These are phyloP conservation scores for Pogonus chalceus DNA, from an alignment of 1,140 invertebrate genomes.

Conservation along the genomic window DNA sequence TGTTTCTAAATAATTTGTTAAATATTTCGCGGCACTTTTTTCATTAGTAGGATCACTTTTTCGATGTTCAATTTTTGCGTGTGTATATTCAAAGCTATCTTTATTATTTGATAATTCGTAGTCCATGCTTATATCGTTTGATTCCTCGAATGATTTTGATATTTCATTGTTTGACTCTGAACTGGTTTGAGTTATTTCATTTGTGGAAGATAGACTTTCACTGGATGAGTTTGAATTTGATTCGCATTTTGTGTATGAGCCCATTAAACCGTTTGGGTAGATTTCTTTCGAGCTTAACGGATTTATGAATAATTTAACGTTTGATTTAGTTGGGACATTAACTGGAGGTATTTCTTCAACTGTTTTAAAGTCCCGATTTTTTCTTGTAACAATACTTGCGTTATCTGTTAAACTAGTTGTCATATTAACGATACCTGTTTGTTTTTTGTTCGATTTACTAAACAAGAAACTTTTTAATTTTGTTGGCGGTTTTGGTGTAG, in stretches of 20 bases:
- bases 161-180: conserved; percentile 13
- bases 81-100: not conserved
- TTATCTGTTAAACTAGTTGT: conserved; percentile 30
- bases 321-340: conserved; percentile 24
- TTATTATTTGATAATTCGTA: not conserved
- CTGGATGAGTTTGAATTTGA: conserved; percentile 24
- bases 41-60: conserved; percentile 18
- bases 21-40: conserved; percentile 9
- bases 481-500: conserved; percentile 28
- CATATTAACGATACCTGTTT: conserved; percentile 25
- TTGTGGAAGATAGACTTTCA: conserved; percentile 29
- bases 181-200: conserved; percentile 21
- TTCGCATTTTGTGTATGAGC: conserved; percentile 29
- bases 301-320: conserved; percentile 43
- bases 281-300: conserved; percentile 37
- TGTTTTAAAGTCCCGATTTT: conserved; percentile 31
- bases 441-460: conserved; percentile 28
- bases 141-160: conserved; percentile 2
- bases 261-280: conserved; percentile 29
- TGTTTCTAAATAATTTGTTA: not conserved
- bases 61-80: conserved; percentile 11
- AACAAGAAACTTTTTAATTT: conserved; percentile 30
- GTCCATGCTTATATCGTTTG: not conserved
- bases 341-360: conserved; percentile 24
- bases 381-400: conserved; percentile 27